phyloP scores from a whole-genome alignment of 2,888 invertebrate genomes.

The Hedya salicella region DNA sequence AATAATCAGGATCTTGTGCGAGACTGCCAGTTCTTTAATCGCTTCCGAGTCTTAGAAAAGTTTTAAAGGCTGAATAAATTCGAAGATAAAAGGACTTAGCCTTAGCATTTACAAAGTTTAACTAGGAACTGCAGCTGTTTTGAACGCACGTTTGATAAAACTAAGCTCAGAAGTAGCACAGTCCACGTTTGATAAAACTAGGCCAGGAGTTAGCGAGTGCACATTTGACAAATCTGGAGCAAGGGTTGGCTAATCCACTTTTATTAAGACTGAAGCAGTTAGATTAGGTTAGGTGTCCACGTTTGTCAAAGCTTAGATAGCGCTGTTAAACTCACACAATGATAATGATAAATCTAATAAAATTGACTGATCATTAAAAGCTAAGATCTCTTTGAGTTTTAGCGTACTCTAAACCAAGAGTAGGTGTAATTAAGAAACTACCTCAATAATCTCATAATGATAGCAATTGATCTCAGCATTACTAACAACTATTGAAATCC shows the following conservation, averaged over 20 bases:
- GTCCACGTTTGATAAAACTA: constrained; percentile 24
- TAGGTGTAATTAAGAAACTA: too few species aligned
- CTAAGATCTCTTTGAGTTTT: too few species aligned
- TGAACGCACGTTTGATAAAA: constrained; percentile 34
- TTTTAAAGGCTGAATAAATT: constrained; percentile 44
- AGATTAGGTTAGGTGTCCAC: too few species aligned
- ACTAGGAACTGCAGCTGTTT: constrained; percentile 39
- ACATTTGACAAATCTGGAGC: constrained; percentile 9
- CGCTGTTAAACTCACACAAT: too few species aligned
- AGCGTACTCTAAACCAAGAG: too few species aligned
- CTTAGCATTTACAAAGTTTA: constrained; percentile 36
- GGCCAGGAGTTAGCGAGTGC: neutral
- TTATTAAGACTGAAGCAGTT: constrained; percentile 20
- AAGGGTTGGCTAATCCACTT: neutral
- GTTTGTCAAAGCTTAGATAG: too few species aligned
- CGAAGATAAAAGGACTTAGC: constrained; percentile 42
- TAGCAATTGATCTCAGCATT: too few species aligned
- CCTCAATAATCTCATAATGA: too few species aligned
- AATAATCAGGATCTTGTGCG: constrained; percentile 42
- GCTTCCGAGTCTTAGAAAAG: constrained; percentile 44
- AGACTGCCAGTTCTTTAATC: constrained; percentile 43
- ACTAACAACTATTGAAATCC: too few species aligned
- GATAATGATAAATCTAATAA: too few species aligned
- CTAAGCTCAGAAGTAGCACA: constrained; percentile 25
- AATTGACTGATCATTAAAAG: too few species aligned